phyloP scores from a whole-genome alignment of 2,113 vertebrate genomes.

The Archilochus colubris region DNA sequence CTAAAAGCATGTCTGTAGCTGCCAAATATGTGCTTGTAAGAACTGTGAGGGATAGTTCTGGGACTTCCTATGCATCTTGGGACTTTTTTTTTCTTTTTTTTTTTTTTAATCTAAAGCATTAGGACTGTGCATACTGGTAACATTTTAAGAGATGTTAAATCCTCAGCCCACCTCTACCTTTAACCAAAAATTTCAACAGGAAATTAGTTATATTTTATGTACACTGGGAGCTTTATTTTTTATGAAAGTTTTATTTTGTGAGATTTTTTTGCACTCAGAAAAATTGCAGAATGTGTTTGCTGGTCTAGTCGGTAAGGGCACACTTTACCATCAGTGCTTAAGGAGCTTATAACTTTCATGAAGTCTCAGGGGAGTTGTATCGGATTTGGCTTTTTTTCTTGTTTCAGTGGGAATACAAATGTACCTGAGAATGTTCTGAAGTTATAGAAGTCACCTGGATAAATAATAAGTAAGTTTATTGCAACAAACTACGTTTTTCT shows the following conservation, averaged over 20 bases:
- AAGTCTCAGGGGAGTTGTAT: not conserved
- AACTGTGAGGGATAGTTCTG: not conserved
- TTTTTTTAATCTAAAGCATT: not conserved
- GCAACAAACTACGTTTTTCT: not conserved
- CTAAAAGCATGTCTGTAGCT: not conserved
- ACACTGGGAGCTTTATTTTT: not conserved
- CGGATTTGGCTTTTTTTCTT: constrained; percentile 8
- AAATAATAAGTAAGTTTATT: not conserved
- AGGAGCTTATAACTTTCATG: constrained; percentile 19
- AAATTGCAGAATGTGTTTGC: constrained; percentile 19
- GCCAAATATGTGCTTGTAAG: not conserved
- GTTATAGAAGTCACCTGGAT: not conserved
- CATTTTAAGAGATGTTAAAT: constrained; percentile 12
- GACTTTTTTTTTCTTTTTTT: not conserved
- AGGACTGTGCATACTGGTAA: not conserved
- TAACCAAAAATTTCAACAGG: constrained; percentile 11
- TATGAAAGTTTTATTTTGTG: constrained; percentile 32
- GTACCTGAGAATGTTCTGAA: constrained; percentile 4
- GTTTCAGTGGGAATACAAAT: not conserved
- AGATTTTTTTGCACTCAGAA: not conserved
- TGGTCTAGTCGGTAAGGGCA: not conserved
- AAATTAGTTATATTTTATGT: constrained; percentile 33
- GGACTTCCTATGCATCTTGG: not conserved
- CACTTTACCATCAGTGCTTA: not conserved
- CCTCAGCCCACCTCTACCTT: not conserved